These are phyloP conservation scores for Sarcophaga caerulescens DNA, from an alignment of 2,888 invertebrate genomes.

Conservation along the genomic window DNA sequence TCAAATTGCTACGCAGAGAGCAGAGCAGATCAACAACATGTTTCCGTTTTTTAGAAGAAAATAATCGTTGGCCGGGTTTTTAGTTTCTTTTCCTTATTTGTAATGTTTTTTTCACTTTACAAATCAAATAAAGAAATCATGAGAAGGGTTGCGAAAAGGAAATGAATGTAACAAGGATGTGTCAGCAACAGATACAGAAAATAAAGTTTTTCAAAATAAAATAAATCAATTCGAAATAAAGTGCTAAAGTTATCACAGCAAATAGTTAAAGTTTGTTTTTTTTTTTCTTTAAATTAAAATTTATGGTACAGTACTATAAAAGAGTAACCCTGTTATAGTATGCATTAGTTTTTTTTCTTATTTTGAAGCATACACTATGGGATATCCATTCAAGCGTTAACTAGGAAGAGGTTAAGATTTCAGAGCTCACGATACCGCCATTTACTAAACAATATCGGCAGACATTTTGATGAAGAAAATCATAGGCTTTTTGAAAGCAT, in stretches of 20 bases:
- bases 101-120: background rate
- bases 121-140: background rate
- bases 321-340: too few species aligned
- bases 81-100: constrained; percentile 9
- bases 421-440: too few species aligned
- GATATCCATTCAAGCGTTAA: too few species aligned
- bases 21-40: constrained; percentile 42
- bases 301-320: too few species aligned
- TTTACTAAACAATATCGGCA: too few species aligned
- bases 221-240: background rate
- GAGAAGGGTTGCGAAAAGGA: background rate
- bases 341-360: too few species aligned
- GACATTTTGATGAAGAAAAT: too few species aligned
- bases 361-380: too few species aligned
- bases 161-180: background rate
- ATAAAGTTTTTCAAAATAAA: background rate
- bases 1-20: background rate
- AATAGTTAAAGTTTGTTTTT: background rate
- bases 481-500: too few species aligned
- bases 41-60: constrained; percentile 47
- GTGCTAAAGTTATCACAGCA: background rate
- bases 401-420: too few species aligned
- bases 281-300: too few species aligned
- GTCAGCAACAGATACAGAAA: constrained; percentile 46
- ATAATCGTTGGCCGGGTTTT: background rate